Percentiles rank a stretch among this genome's conserved stretches.
These are phyloP conservation scores for Lepidocolaptes lacrymiger DNA, from an alignment of 2,797 vertebrate species.

Conservation along the genomic window DNA sequence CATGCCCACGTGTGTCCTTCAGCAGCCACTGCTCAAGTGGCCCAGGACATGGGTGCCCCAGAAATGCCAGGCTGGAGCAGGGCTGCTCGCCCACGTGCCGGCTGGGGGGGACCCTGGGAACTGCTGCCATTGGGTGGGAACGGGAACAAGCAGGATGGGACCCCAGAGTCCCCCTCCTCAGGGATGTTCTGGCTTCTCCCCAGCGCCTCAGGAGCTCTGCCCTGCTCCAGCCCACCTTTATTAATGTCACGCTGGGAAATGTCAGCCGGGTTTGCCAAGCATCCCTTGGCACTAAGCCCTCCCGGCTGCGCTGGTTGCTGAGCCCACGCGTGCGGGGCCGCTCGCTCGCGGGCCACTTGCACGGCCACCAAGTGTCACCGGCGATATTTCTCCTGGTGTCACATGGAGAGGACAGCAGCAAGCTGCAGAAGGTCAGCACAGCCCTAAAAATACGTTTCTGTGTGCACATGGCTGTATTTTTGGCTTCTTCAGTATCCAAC, in stretches of 20 bases:
- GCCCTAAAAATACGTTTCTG: neutral
- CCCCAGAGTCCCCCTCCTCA: neutral
- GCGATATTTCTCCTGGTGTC: constrained; percentile 9
- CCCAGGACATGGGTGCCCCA: neutral
- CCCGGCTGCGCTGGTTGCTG: neutral
- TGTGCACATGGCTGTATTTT: accelerated
- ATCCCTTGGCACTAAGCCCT: neutral
- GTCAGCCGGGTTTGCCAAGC: neutral
- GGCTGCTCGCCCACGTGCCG: accelerated
- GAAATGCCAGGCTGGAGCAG: neutral
- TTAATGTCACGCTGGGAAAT: neutral
- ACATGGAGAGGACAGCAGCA: neutral
- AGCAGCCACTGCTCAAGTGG: neutral
- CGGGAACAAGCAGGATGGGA: neutral
- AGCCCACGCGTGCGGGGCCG: accelerated
- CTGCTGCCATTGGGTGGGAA: neutral
- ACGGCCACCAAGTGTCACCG: neutral
- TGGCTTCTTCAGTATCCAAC: neutral
- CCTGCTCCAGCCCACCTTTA: neutral
- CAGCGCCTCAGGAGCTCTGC: accelerated
- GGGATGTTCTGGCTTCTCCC: neutral
- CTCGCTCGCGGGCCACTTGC: accelerated
- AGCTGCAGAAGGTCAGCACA: constrained; percentile 32
- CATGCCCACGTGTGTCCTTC: neutral
- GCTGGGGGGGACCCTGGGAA: neutral